Percentiles rank a stretch among this genome's conserved stretches.
These are phyloP conservation scores for Chaetophractus vellerosus DNA, from an alignment of 2,797 vertebrate genomes.

Conservation along the genomic window DNA sequence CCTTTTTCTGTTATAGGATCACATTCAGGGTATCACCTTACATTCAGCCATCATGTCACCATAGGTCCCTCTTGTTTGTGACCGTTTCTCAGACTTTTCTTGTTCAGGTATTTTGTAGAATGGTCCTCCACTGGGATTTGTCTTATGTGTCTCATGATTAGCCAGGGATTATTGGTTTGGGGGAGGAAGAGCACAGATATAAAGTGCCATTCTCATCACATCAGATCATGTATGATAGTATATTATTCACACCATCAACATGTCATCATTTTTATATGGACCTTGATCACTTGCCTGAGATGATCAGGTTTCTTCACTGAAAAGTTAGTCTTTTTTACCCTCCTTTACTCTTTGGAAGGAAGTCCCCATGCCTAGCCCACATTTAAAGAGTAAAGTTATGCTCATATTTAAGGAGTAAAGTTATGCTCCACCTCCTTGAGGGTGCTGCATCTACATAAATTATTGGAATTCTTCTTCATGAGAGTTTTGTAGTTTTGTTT, in stretches of 20 bases:
- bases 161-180: not conserved
- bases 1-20: not conserved
- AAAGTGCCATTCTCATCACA: not conserved
- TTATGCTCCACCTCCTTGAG: not conserved
- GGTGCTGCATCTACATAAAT: not conserved
- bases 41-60: not conserved
- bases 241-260: not conserved
- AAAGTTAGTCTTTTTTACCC: not conserved
- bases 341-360: not conserved
- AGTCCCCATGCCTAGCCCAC: not conserved
- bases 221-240: not conserved
- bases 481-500: not conserved
- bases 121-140: not conserved
- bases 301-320: not conserved
- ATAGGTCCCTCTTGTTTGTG: not conserved
- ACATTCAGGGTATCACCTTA: not conserved
- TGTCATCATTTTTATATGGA: not conserved
- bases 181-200: not conserved
- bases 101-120: not conserved
- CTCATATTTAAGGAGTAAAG: not conserved
- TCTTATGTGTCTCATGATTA: not conserved
- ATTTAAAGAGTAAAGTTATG: not conserved
- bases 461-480: conserved; percentile 1
- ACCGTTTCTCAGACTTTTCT: not conserved
- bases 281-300: not conserved